Percentiles rank a stretch among this genome's conserved stretches.
phyloP scores from a whole-genome alignment of 2,888 invertebrate genomes.

The Leptura quadrifasciata region DNA sequence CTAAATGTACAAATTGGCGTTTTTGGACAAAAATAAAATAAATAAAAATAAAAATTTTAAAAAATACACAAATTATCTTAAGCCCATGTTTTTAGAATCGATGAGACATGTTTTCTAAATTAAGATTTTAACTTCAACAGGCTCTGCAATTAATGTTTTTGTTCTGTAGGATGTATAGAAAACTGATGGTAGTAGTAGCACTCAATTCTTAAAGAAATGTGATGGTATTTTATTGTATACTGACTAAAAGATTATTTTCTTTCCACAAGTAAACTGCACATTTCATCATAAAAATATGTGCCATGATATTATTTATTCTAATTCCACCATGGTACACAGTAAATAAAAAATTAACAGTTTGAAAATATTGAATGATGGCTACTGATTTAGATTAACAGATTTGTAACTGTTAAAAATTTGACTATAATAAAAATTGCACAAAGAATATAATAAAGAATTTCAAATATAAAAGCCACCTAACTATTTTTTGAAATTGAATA shows the following conservation, averaged over 20 bases:
- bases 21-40: too few species aligned
- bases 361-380: background rate
- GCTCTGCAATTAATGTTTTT: background rate
- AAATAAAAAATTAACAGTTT: background rate
- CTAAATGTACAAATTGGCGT: too few species aligned
- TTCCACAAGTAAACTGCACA: background rate
- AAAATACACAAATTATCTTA: too few species aligned
- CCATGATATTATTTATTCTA: background rate
- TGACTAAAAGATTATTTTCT: background rate
- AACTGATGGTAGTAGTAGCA: background rate
- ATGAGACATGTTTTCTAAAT: background rate
- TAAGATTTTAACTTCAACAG: background rate
- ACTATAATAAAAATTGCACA: background rate
- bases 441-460: background rate
- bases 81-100: too few species aligned
- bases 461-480: background rate
- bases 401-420: too few species aligned
- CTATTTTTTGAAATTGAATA: background rate
- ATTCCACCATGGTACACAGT: conserved; percentile 1
- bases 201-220: too few species aligned
- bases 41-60: too few species aligned
- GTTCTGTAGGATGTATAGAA: background rate
- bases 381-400: background rate
- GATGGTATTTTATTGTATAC: background rate
- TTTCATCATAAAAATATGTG: background rate